Conservation (phyloP, 1,140 invertebrate genomes). For the Aradophagus sp. region DNA sequence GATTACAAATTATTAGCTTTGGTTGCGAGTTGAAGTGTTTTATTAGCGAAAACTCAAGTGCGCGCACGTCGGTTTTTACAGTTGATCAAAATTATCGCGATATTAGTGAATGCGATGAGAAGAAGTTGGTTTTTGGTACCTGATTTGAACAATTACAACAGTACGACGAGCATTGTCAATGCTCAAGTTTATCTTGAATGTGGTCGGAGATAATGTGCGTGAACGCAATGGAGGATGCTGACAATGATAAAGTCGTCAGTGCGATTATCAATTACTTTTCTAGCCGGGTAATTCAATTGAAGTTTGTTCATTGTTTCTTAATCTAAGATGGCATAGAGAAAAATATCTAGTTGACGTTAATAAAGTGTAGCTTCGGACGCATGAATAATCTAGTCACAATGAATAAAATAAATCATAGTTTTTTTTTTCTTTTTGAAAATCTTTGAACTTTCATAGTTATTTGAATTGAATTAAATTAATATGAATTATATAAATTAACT, state of each 20-base stretch:
- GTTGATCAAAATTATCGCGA: conserved; percentile 13
- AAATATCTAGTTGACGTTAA: no score
- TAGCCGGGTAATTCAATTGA: conserved; percentile 66
- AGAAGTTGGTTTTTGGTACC: conserved; percentile 12
- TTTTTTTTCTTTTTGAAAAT: no score
- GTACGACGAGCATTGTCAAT: conserved; percentile 10
- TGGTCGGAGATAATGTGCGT: conserved; percentile 63
- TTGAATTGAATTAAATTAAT: no score
- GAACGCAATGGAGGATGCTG: conserved; percentile 63
- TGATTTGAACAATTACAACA: conserved; percentile 8
- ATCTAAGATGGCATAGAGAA: no score
- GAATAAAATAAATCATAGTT: no score
- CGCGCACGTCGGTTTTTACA: conserved; percentile 10
- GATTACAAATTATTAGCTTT: no score
- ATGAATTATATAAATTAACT: no score
- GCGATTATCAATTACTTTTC: conserved; percentile 71
- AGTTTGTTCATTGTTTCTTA: conserved; percentile 5
- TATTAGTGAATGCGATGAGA: conserved; percentile 15
- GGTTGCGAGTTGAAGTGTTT: no score
- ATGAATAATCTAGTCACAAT: no score
- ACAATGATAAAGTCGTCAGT: conserved; percentile 68
- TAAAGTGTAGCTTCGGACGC: no score
- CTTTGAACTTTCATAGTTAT: no score
- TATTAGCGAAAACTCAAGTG: conserved; percentile 4
- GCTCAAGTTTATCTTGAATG: conserved; percentile 16